Evolutionary conservation across 2,113 vertebrate species (phyloP).

Genomic region (Vulpes lagopus): DNA sequence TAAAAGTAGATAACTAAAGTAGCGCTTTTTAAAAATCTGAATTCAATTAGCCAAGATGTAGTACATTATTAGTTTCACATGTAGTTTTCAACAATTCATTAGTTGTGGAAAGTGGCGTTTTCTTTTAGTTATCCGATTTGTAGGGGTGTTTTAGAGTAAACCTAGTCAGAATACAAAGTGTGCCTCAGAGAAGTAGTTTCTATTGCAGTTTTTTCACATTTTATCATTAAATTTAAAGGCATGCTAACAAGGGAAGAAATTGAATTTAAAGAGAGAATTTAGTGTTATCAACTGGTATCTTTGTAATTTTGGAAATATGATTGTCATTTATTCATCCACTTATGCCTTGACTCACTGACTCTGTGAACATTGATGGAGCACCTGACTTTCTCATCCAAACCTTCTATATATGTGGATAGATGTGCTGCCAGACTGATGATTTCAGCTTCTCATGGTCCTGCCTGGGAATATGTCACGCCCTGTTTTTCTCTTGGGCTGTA

Average conservation of each 20-base stretch:
- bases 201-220: neutral
- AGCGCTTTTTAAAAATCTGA: neutral
- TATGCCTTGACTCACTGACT: neutral
- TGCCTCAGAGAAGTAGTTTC: neutral
- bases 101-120: neutral
- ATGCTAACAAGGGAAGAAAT: neutral
- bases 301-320: neutral
- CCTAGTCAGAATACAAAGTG: neutral
- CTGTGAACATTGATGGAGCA: neutral
- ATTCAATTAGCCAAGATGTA: no score
- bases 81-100: no score
- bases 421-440: neutral
- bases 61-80: no score
- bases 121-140: neutral
- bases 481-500: neutral
- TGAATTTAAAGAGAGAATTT: slow-evolving; percentile 24
- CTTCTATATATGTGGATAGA: neutral
- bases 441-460: neutral
- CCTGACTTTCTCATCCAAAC: neutral
- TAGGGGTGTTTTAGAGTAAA: slow-evolving; percentile 34
- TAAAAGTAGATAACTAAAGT: neutral
- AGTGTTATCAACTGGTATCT: neutral
- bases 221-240: neutral
- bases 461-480: neutral
- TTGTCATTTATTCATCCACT: neutral